Evolutionary conservation across 2,113 vertebrate genomes (phyloP), one percentile per base, ranked within the genome.

Genomic region (Rousettus leschenaultii): DNA sequence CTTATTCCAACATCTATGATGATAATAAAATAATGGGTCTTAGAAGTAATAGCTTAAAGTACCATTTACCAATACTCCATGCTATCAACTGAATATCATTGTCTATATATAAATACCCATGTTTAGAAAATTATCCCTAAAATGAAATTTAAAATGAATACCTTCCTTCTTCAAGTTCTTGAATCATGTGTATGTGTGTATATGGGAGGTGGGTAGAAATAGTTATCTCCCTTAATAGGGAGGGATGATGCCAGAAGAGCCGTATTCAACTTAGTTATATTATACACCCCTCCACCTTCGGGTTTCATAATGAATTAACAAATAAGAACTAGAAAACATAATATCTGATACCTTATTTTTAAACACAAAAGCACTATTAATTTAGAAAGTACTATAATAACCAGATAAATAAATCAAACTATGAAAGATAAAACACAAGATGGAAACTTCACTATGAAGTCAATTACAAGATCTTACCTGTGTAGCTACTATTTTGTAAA

Each of bases 131-230:
- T 40, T 66, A 86, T 86, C n/a, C 71, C 61, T 94, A 92, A 95
- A 91, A 38, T 89, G 18, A 94, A 91, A 94, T 94, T 91, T 89
- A 86, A 95, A 95, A 89, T 89, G 74, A 79, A 79, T 75, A 89
- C 38, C n/a, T 94, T 89, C 74, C 38, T 89, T 83, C 83, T 88
- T 89, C 78, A 96, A 66, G 61, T 85, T 97, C 90, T 59, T 89
- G 83, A 89, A 93, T 89, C 66, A 66, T 85, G 45, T 86, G 71
- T 61, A 26, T 87, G 75, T 95, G 48, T 80, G 22, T 94, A 65
- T 73, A 63, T 61, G 57, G 51, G 68, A 12, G 51, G 51, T 16
- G 8, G 79, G 45, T 71, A 95, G 35, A 95, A 95, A 95, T 28
- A 63, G 55, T 16, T 71, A 92, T 86, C 89, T 83, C 78, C 84